Conservation (phyloP, 2,113 vertebrate genomes). For the Perca schrenkii region DNA sequence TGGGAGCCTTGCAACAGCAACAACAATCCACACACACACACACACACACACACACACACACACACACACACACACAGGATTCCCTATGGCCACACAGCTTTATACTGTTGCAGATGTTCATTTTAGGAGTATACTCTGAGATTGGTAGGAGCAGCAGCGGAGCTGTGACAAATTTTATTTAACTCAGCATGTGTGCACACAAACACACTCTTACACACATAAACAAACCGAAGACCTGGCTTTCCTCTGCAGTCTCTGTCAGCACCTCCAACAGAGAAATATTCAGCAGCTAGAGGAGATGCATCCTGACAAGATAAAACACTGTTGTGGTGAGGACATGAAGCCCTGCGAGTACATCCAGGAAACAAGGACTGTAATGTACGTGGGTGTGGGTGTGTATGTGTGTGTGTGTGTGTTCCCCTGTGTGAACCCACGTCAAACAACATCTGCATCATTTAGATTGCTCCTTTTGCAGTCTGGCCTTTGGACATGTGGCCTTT, state of each 20-base stretch:
- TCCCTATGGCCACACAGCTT: constrained; percentile 29
- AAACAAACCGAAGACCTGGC: constrained; percentile 23
- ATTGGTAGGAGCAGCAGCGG: not conserved
- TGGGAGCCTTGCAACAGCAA: constrained; percentile 6
- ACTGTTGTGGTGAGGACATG: constrained; percentile 52
- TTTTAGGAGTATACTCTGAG: constrained; percentile 27
- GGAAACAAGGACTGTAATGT: constrained; percentile 15
- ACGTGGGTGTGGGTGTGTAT: constrained; percentile 1
- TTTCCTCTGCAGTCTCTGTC: constrained; percentile 37
- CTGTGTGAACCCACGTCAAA: constrained; percentile 37
- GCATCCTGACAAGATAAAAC: constrained; percentile 71
- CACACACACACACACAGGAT: not conserved
- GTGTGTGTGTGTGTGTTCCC: constrained; percentile 28
- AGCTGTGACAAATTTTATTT: constrained; percentile 36
- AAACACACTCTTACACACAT: constrained; percentile 28
- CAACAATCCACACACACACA: not conserved
- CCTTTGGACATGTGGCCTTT: constrained; percentile 19
- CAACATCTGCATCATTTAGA: constrained; percentile 42
- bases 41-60: constrained; percentile 16
- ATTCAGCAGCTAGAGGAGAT: constrained; percentile 65
- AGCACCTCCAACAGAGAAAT: constrained; percentile 40
- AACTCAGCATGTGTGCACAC: constrained; percentile 30
- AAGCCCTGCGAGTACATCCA: constrained; percentile 47
- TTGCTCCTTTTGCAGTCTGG: constrained; percentile 7
- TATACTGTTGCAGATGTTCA: constrained; percentile 56